phyloP scores from a whole-genome alignment of 2,888 invertebrate species.

The Orchesella flavescens region DNA sequence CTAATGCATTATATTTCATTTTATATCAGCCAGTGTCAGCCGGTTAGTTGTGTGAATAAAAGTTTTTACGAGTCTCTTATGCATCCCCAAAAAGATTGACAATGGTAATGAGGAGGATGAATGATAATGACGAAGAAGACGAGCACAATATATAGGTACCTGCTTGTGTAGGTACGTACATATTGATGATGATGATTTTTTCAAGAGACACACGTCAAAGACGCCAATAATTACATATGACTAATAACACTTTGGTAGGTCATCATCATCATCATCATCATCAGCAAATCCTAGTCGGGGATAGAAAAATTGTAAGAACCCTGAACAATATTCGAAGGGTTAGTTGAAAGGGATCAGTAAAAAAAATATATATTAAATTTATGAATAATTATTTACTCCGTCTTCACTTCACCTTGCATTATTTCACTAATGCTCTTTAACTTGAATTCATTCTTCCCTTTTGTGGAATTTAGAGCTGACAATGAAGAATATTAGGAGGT shows the following conservation, averaged over 20 bases:
- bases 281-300: background rate
- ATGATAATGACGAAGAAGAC: slow-evolving; percentile 62
- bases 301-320: no score
- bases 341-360: background rate
- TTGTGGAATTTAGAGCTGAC: slow-evolving; percentile 49
- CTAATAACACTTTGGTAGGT: slow-evolving; percentile 52
- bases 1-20: slow-evolving; percentile 21
- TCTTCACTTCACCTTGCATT: slow-evolving; percentile 23
- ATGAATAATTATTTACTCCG: background rate
- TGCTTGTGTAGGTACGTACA: background rate
- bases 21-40: slow-evolving; percentile 20
- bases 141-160: slow-evolving; percentile 13
- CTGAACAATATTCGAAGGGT: no score
- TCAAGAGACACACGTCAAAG: slow-evolving; percentile 43
- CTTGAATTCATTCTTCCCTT: slow-evolving; percentile 45
- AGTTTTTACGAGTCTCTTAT: slow-evolving; percentile 23
- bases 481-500: background rate
- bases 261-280: slow-evolving; percentile 15
- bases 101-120: slow-evolving; percentile 31
- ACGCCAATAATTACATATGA: slow-evolving; percentile 55
- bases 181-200: slow-evolving; percentile 20
- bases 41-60: slow-evolving; percentile 1
- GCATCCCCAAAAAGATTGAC: slow-evolving; percentile 35
- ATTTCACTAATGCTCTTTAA: slow-evolving; percentile 25
- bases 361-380: background rate